A percentile compares a stretch with the other conserved stretches of the same genome.
Evolutionary conservation across 2,888 invertebrate genomes (phyloP).

Genomic region (Exephanes ischioxanthus): DNA sequence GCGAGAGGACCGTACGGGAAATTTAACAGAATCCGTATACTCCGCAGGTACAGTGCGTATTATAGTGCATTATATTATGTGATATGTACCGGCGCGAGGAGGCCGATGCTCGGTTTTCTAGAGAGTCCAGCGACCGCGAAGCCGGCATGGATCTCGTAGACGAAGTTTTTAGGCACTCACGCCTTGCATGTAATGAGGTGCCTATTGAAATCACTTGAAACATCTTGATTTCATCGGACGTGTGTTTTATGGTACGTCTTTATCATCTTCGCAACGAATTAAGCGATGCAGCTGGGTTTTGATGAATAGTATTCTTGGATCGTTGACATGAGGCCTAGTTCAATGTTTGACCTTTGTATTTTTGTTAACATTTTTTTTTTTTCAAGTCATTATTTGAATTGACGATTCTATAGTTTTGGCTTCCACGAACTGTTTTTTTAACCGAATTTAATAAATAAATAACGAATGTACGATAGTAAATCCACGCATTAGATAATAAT

Average conservation of each 20-base stretch:
- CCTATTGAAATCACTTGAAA: too few relatives aligned
- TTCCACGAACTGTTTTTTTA: not conserved
- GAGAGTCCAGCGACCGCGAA: constrained; percentile 4
- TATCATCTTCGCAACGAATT: too few relatives aligned
- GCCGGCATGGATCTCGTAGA: not conserved
- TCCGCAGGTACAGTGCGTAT: constrained; percentile 4
- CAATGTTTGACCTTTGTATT: too few relatives aligned
- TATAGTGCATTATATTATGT: not conserved
- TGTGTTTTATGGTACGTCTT: too few relatives aligned
- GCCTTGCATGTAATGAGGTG: too few relatives aligned
- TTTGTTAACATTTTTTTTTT: not conserved
- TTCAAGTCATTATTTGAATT: not conserved
- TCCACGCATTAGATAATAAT: too few relatives aligned
- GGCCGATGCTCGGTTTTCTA: constrained; percentile 6
- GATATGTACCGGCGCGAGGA: constrained; percentile 34
- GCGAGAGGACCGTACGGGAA: constrained; percentile 69
- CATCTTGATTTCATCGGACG: too few relatives aligned
- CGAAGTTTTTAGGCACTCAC: too few relatives aligned
- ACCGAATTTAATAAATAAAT: not conserved
- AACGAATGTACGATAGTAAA: not conserved
- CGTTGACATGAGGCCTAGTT: too few relatives aligned
- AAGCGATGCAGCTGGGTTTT: too few relatives aligned
- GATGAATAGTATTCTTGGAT: too few relatives aligned
- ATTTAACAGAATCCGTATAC: constrained; percentile 65
- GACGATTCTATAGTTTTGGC: not conserved